Evolutionary conservation across 2,888 invertebrate species (phyloP), one percentile per base, ranked within the genome.

Genomic region (Tridacna crocea): DNA sequence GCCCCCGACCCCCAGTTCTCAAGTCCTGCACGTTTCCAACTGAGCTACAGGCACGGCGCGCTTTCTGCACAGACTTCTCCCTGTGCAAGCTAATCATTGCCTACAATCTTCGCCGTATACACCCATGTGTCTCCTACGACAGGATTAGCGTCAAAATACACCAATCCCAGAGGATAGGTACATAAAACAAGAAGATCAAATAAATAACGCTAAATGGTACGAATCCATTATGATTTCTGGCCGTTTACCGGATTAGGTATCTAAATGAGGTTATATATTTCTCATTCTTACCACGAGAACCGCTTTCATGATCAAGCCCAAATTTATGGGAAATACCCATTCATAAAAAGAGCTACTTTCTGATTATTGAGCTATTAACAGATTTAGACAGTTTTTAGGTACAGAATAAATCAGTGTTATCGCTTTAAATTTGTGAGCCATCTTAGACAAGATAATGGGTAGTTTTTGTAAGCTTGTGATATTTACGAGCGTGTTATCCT

Each of bases 401-500:
- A 22, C 10, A 26, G 26, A 70, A 70, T 70, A 70, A 70, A 70
- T 70, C 70, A 70, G 70, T 51, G 70, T 70, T 70, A 70, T 70
- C 70, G 70, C 70, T 70, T 70, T 70, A 47, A 70, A 70, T 70
- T 70, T 70, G 70, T 51, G 70, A 70, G 70, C 70, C 70, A 10
- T 47, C 22, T 51, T 70, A 70, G 70, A 70, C 70, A 70, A 70
- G 47, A 48, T 70, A 70, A 70, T 70, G 70, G 70, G 51, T 22
- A 70, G 70, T 70, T 70, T 70, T 70, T 70, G 48, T 70, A 70
- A 70, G 70, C 70, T 70, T 51, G 70, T 70, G 24, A 70, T 70
- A 70, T 70, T 70, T 70, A 70, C 51, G 70, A 70, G 70, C 51
- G 70, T 70, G 70, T 70, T 70, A n/a, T 70, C 51, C 70, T 70